Evolutionary conservation across 2,888 invertebrate genomes (phyloP).

Genomic region (Brenthis hecate): DNA sequence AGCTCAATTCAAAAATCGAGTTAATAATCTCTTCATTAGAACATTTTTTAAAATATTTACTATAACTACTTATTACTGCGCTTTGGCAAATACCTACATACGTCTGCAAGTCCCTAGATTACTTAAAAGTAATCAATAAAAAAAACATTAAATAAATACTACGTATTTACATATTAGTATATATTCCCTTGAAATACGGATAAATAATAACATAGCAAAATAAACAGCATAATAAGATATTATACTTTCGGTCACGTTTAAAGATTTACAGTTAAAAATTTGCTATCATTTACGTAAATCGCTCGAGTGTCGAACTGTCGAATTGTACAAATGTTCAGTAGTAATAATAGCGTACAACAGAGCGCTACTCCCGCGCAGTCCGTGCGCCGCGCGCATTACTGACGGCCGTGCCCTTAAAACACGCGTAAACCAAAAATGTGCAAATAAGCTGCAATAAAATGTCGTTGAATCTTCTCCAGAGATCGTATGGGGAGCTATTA

Average conservation of each 20-base stretch:
- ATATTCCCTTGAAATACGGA: conserved; percentile 1
- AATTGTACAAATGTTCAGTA: conserved; percentile 31
- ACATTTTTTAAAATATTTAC: too few relatives aligned
- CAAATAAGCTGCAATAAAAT: conserved; percentile 49
- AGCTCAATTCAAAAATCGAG: too few relatives aligned
- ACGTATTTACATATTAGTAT: too few relatives aligned
- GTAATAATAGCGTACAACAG: conserved; percentile 29
- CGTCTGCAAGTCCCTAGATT: too few relatives aligned
- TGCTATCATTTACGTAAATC: conserved; percentile 39
- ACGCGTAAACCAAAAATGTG: conserved; percentile 42
- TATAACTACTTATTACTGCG: too few relatives aligned
- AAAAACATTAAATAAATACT: too few relatives aligned
- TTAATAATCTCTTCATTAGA: too few relatives aligned
- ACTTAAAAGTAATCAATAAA: too few relatives aligned
- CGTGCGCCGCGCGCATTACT: conserved; percentile 48
- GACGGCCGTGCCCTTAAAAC: conserved; percentile 51
- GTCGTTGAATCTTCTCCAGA: conserved; percentile 53
- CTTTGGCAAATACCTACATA: too few relatives aligned
- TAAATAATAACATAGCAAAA: neutral
- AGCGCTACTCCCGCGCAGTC: conserved; percentile 44
- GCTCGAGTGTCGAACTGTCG: conserved; percentile 28
- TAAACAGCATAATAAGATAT: neutral
- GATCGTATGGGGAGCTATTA: conserved; percentile 47
- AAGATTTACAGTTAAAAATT: conserved; percentile 20
- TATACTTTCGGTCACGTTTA: conserved; percentile 3